These are phyloP conservation scores for Anguilla japonica DNA, from an alignment of 2,113 vertebrate species.

Conservation along the genomic window DNA sequence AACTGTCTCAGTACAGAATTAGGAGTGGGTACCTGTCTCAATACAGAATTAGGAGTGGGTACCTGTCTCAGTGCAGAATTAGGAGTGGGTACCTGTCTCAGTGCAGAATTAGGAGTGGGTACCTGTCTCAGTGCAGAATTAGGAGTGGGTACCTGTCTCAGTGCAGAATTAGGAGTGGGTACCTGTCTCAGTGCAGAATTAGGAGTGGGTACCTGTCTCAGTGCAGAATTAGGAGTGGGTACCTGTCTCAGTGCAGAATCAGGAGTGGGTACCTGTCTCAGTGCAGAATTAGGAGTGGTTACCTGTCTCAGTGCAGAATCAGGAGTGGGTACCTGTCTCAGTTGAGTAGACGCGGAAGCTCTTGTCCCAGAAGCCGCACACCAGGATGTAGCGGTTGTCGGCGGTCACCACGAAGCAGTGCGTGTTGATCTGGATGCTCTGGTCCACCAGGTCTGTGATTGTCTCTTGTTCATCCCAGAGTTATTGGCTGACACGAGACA, in stretches of 20 bases:
- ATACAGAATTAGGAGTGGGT: no score
- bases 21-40: no score
- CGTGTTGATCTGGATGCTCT: conserved; percentile 97
- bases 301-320: conserved; percentile 46
- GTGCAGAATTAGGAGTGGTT: not conserved
- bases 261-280: not conserved
- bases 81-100: not conserved
- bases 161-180: not conserved
- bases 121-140: not conserved
- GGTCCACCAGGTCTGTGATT: conserved; percentile 99
- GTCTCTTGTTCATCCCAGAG: conserved; percentile 90
- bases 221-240: not conserved
- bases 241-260: not conserved
- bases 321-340: conserved; percentile 84
- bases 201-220: not conserved
- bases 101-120: not conserved
- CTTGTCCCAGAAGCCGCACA: conserved; percentile 99
- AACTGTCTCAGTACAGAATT: not conserved
- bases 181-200: not conserved
- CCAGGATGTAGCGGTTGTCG: conserved; percentile 97
- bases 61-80: not conserved
- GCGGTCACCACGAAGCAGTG: conserved; percentile 99
- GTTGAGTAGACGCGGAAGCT: conserved; percentile 97
- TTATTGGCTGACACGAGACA: conserved; percentile 78
- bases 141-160: not conserved